phyloP scores from a whole-genome alignment of 2,797 vertebrate genomes.

The Amniataba percoides region DNA sequence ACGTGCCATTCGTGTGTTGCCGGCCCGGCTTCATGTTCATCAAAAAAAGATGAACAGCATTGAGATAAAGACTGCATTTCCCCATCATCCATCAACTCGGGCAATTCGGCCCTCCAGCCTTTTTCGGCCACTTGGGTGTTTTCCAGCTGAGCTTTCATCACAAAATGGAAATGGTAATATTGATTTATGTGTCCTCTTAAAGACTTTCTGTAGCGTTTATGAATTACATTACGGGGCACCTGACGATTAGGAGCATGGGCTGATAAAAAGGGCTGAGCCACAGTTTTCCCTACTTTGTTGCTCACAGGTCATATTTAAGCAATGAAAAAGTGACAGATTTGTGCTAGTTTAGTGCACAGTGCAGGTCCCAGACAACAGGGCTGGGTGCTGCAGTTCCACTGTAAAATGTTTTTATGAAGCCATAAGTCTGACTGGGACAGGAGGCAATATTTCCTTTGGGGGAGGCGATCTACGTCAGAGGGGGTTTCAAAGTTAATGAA shows the following conservation, averaged over 20 bases:
- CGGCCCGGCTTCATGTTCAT: conserved; percentile 31
- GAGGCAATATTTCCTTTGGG: conserved; percentile 73
- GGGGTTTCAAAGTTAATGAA: conserved; percentile 73
- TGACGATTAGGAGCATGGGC: conserved; percentile 13
- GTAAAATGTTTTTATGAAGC: conserved; percentile 81
- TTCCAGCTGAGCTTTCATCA: conserved; percentile 51
- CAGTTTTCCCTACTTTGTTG: conserved; percentile 43
- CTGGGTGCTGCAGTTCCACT: conserved; percentile 67
- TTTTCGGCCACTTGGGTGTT: conserved; percentile 35
- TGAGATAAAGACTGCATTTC: conserved; percentile 55
- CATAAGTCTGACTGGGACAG: conserved; percentile 73
- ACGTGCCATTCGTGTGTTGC: neutral
- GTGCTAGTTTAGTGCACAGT: conserved; percentile 33
- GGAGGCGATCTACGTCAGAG: conserved; percentile 66
- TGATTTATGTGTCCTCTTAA: conserved; percentile 60
- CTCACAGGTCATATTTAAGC: conserved; percentile 48
- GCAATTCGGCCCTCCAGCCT: conserved; percentile 34
- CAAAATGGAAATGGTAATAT: conserved; percentile 58
- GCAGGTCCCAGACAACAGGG: conserved; percentile 55
- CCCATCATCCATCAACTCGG: conserved; percentile 48
- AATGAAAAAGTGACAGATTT: conserved; percentile 46
- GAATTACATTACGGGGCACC: conserved; percentile 54
- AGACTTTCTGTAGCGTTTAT: conserved; percentile 51
- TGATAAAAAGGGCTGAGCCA: conserved; percentile 34
- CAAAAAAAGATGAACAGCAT: conserved; percentile 34